A percentile compares a stretch with the other conserved stretches of the same genome.
Conservation (phyloP, 2,113 vertebrate genomes). For the Sitta europaea region DNA sequence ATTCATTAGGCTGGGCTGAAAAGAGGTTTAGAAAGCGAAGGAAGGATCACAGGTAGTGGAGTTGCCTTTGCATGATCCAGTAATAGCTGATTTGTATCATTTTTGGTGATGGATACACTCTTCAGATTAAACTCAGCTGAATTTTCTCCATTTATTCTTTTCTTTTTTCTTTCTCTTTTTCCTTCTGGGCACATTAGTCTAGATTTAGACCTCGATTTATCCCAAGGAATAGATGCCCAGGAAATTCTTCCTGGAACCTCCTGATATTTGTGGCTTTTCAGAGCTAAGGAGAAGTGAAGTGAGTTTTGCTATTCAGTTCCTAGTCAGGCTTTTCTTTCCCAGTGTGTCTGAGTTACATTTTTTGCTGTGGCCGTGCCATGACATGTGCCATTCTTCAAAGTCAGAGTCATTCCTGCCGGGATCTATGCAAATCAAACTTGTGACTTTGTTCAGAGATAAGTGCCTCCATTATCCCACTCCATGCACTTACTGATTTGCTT, state of each 20-base stretch:
- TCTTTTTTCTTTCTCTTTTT: not conserved
- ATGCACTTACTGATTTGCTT: constrained; percentile 28
- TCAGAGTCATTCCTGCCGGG: not conserved
- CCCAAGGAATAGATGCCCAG: not conserved
- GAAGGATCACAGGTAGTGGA: constrained; percentile 74
- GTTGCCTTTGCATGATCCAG: constrained; percentile 75
- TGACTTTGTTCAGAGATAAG: not conserved
- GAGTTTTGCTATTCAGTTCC: not conserved
- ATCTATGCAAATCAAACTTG: constrained; percentile 24
- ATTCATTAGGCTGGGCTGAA: constrained; percentile 82
- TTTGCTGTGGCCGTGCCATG: not conserved
- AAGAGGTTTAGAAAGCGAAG: constrained; percentile 79
- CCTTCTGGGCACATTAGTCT: not conserved
- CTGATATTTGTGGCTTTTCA: not conserved
- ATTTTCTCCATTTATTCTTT: not conserved
- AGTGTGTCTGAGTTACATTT: not conserved
- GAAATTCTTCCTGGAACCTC: not conserved
- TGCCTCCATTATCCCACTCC: not conserved
- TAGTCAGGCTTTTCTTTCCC: not conserved
- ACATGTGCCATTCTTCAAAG: not conserved
- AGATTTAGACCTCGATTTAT: not conserved
- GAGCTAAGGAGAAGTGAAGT: not conserved
- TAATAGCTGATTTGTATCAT: constrained; percentile 82
- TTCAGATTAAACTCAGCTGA: constrained; percentile 71
- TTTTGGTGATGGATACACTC: constrained; percentile 77